Evolutionary conservation across 2,888 invertebrate genomes (phyloP).

Genomic region (Spilosoma lubricipeda): DNA sequence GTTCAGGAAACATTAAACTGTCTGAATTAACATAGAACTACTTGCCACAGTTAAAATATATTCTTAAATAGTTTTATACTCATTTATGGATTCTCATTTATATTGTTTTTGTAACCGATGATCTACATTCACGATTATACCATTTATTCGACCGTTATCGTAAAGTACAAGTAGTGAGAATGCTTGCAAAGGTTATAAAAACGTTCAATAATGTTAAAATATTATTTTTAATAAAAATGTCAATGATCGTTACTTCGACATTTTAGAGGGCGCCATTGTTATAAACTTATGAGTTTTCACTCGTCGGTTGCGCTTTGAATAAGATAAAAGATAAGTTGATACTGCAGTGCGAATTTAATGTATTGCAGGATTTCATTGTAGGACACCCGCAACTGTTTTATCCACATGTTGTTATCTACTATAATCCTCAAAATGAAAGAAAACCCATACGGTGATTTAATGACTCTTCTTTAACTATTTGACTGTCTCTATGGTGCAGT

Average conservation of each 20-base stretch:
- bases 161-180: conserved; percentile 56
- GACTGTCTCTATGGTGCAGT: background rate
- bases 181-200: conserved; percentile 61
- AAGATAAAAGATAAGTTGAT: background rate
- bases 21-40: conserved; percentile 31
- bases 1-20: conserved; percentile 53
- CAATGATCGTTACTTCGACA: background rate
- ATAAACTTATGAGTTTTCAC: background rate
- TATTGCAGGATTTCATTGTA: background rate
- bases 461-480: background rate
- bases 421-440: background rate
- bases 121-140: conserved; percentile 49
- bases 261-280: background rate
- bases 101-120: conserved; percentile 50
- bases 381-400: too few species aligned
- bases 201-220: conserved; percentile 29
- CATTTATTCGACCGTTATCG: conserved; percentile 58
- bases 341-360: background rate
- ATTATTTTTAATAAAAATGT: background rate
- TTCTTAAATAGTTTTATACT: conserved; percentile 55
- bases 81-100: conserved; percentile 46
- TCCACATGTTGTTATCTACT: too few species aligned
- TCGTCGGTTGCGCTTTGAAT: background rate
- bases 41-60: conserved; percentile 33
- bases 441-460: background rate